Conservation (phyloP, 2,113 vertebrate genomes). For the Dromiciops gliroides region DNA sequence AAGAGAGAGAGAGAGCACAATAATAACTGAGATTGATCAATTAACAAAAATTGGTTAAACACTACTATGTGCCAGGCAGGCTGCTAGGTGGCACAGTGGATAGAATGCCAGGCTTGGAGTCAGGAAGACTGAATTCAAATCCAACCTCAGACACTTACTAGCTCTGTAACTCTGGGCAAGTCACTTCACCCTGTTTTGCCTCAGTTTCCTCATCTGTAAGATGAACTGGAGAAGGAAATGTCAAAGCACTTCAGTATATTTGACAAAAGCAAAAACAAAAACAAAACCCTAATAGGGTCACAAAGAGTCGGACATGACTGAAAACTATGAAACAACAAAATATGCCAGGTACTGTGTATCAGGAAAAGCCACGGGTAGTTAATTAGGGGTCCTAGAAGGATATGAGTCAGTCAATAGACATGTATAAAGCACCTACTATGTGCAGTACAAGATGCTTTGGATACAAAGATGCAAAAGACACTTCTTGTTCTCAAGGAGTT, state of each 20-base stretch:
- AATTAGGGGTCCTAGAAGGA: neutral
- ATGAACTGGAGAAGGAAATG: no score
- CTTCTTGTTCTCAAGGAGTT: no score
- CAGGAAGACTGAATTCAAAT: neutral
- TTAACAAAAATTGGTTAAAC: neutral
- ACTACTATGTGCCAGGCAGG: neutral
- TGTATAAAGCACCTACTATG: neutral
- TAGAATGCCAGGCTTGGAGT: neutral
- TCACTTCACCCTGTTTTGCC: neutral
- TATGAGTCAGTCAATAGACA: neutral
- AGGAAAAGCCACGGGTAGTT: neutral
- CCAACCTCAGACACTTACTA: neutral
- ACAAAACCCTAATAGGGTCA: neutral
- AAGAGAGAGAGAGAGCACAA: neutral
- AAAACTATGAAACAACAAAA: neutral
- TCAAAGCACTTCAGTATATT: no score
- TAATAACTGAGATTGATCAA: neutral
- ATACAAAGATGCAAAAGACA: neutral
- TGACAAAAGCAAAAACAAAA: no score
- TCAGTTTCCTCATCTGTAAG: neutral
- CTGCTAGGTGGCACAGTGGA: neutral
- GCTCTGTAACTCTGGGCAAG: neutral
- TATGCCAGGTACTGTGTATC: neutral
- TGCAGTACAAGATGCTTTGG: no score
- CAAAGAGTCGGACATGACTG: neutral